Evolutionary conservation across 2,888 invertebrate genomes (phyloP).

Genomic region (Phania funesta): DNA sequence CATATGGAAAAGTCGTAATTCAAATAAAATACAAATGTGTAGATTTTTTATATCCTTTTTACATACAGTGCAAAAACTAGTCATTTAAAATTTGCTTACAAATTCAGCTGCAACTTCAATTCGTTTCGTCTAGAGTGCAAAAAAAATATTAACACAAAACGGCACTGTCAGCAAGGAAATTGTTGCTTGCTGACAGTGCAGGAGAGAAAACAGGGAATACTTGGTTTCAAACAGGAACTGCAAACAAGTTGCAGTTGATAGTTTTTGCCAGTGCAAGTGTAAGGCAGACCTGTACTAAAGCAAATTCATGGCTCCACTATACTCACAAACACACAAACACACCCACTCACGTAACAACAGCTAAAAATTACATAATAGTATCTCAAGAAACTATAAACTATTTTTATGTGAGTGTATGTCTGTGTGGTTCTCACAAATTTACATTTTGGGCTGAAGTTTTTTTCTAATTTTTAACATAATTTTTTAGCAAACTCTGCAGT

Average conservation of each 20-base stretch:
- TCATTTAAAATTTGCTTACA: slow-evolving; percentile 51
- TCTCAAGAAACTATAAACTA: slow-evolving; percentile 57
- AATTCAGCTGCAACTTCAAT: slow-evolving; percentile 37
- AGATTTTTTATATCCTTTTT: background rate
- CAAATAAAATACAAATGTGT: slow-evolving; percentile 40
- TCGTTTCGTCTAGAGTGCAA: background rate
- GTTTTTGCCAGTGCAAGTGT: slow-evolving; percentile 30
- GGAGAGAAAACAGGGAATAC: background rate
- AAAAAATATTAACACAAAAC: slow-evolving; percentile 18
- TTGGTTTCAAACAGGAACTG: slow-evolving; percentile 36
- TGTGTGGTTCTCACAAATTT: slow-evolving; percentile 21
- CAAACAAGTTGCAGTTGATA: slow-evolving; percentile 33
- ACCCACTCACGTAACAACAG: background rate
- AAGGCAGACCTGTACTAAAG: slow-evolving; percentile 28
- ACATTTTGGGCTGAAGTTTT: slow-evolving; percentile 1
- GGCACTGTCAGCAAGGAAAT: slow-evolving; percentile 57
- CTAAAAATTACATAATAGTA: slow-evolving; percentile 4
- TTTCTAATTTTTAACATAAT: slow-evolving; percentile 51
- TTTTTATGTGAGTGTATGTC: slow-evolving; percentile 31
- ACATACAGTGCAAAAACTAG: slow-evolving; percentile 8
- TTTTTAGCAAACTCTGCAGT: slow-evolving; percentile 52
- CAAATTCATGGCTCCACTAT: slow-evolving; percentile 8
- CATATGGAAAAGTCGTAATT: slow-evolving; percentile 42
- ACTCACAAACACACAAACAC: background rate
- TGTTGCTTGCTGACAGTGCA: slow-evolving; percentile 56